Base-by-base conservation (phyloP, 2,797 vertebrate species). In the Hephaestus fuliginosus region DNA sequence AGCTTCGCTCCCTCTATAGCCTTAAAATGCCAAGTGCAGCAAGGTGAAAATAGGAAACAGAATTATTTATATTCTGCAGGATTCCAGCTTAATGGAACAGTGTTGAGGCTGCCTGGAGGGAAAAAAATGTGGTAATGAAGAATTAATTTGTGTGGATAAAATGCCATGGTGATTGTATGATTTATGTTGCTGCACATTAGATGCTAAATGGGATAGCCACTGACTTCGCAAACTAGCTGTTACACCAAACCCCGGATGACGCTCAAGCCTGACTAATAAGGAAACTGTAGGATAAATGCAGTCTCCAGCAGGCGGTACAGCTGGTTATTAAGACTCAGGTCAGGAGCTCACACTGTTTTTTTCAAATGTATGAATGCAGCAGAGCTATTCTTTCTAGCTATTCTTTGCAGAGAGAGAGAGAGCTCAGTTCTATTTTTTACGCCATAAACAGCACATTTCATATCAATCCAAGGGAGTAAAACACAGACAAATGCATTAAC, bases 1-100 rank as follows among this genome's bases (percentile, higher is more conserved):
- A 64, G 52, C 71, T 12, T 20, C 46, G 5, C 33, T 49, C 39
- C 14, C 57, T 83, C 72, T 60, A 7, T 52, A 51, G 73, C 60
- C 46, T 75, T 51, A 60, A 89, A 88, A 88, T 76, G 62, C 55
- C 70, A 70, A 17, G 39, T 70, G 84, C 64, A 62, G 70, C 58
- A 44, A 79, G 79, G 78, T 83, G 76, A 48, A 85, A 86, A 87
- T 79, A 76, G 75, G 82, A 85, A 90, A 74, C 36, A 22, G 74
- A 80, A 84, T 86, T 76, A 90, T 92, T 91, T 78, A 88, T 88
- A 84, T 86, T 81, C 82, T 70, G 65, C 57, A 67, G 82, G 75
- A 81, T 85, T 90, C 80, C 78, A 43, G 51, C 61, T 30, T 86
- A 89, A 90, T 90, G 83, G 82, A 81, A 75, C 7, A 15, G 58